Percentiles rank a stretch among this genome's conserved stretches.
These are phyloP conservation scores for Tachycineta bicolor DNA, from an alignment of 2,113 vertebrate species.

Conservation along the genomic window DNA sequence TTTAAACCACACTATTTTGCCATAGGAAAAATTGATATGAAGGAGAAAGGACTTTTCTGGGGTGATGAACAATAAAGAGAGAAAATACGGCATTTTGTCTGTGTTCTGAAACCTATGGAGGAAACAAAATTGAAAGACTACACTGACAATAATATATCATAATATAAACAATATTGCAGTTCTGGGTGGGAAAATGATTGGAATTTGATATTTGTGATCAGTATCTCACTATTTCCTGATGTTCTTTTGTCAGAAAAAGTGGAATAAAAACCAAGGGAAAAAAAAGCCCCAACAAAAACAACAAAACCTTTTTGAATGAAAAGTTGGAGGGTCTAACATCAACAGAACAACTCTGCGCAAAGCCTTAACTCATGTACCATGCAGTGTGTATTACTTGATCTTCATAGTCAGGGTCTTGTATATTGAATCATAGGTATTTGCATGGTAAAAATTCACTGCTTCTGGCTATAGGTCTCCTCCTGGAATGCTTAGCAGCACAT, in stretches of 20 bases:
- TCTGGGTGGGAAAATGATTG: not conserved
- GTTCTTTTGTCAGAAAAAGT: not conserved
- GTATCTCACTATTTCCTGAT: not conserved
- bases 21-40: not conserved
- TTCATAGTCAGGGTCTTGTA: not conserved
- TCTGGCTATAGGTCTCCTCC: not conserved
- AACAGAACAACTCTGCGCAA: not conserved
- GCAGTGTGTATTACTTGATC: not conserved
- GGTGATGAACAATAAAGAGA: not conserved
- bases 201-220: not conserved
- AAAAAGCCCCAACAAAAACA: not conserved
- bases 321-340: not conserved
- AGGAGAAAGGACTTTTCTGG: not conserved
- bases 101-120: not conserved
- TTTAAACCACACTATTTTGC: not conserved
- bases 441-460: not conserved
- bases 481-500: not conserved
- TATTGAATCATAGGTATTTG: fast-evolving
- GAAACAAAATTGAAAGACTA: not conserved
- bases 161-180: not conserved
- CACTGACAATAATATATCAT: not conserved
- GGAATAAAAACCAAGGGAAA: not conserved
- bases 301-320: not conserved
- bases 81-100: not conserved
- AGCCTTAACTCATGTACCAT: not conserved